phyloP scores from a whole-genome alignment of 2,113 vertebrate genomes.

The Nothocercus nigrocapillus region DNA sequence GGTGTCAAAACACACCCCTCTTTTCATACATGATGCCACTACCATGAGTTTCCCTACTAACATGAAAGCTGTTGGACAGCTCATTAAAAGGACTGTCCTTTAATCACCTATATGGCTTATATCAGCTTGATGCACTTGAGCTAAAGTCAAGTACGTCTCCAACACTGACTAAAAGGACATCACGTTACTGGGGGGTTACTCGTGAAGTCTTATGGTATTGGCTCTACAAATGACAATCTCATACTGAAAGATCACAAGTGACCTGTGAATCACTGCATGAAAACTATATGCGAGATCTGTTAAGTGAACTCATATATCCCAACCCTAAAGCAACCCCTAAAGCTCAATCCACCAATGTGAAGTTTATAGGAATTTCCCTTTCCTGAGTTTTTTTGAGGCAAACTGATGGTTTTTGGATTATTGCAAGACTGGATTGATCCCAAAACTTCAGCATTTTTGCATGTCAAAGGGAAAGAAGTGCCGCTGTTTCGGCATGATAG shows the following conservation, averaged over 20 bases:
- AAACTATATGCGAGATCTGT: neutral
- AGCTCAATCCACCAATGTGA: neutral
- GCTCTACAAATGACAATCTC: neutral
- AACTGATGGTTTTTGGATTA: neutral
- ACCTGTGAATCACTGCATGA: neutral
- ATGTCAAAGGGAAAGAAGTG: neutral
- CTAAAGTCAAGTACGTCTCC: neutral
- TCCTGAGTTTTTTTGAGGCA: neutral
- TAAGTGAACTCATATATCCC: neutral
- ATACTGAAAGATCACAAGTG: neutral
- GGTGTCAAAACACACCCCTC: neutral
- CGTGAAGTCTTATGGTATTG: neutral
- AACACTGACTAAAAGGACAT: neutral
- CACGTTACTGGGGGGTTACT: neutral
- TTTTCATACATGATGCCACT: neutral
- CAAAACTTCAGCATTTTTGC: neutral
- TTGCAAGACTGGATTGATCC: neutral
- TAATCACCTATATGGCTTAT: neutral
- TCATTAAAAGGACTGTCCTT: neutral
- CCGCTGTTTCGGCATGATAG: neutral
- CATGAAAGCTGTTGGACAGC: neutral
- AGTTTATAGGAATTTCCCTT: neutral
- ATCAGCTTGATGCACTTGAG: neutral
- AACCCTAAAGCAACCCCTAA: neutral
- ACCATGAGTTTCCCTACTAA: neutral